Evolutionary conservation across 2,797 vertebrate species (phyloP).

Genomic region (Malacoctenus gilli): DNA sequence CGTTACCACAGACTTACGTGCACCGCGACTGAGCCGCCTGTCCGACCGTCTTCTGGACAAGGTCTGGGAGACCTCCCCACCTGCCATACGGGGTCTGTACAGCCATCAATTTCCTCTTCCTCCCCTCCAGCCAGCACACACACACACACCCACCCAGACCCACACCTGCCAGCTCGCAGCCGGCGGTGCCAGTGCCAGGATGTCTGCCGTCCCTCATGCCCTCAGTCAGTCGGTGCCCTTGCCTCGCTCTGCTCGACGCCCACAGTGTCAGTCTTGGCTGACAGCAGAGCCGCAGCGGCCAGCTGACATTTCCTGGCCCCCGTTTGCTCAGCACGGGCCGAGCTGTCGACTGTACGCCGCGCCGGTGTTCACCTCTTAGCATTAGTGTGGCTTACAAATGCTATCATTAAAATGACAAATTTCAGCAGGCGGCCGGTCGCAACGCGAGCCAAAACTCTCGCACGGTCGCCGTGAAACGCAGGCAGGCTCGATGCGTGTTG

Average conservation of each 20-base stretch:
- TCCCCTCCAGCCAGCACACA: conserved; percentile 20
- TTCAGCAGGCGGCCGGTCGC: conserved; percentile 2
- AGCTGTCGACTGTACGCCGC: conserved; percentile 26
- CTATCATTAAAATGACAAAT: conserved; percentile 36
- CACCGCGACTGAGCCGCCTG: conserved; percentile 30
- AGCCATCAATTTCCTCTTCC: conserved; percentile 52
- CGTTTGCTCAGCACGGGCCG: conserved; percentile 37
- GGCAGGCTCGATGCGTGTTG: not conserved
- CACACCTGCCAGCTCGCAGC: conserved; percentile 39
- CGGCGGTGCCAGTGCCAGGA: conserved; percentile 59
- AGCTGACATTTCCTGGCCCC: conserved; percentile 58
- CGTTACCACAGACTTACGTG: no score
- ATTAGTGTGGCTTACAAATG: conserved; percentile 32
- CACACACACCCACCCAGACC: conserved; percentile 9
- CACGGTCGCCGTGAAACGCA: conserved; percentile 3
- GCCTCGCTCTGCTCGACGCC: conserved; percentile 39
- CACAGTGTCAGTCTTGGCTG: conserved; percentile 57
- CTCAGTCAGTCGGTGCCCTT: conserved; percentile 51
- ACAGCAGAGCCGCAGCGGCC: conserved; percentile 50
- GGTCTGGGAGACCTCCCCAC: conserved; percentile 39
- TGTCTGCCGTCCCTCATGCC: conserved; percentile 54
- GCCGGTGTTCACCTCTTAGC: conserved; percentile 30
- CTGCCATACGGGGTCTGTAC: conserved; percentile 46
- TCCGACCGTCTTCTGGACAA: conserved; percentile 41
- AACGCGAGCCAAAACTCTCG: conserved; percentile 15